Conservation (phyloP, 2,797 vertebrate species). For the Syndactyla subalaris region DNA sequence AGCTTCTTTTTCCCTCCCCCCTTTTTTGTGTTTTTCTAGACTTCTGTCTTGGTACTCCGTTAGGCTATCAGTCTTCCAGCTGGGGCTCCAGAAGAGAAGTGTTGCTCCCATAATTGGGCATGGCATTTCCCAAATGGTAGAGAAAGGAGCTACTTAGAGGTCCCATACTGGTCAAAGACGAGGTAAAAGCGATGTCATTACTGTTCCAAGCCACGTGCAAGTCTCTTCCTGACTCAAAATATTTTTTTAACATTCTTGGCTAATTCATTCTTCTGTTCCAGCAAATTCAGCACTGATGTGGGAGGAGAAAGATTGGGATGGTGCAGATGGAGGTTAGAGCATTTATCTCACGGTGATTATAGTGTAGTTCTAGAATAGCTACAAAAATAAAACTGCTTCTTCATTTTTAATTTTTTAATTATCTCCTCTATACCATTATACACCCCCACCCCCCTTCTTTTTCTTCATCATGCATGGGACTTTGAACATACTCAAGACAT, state of each 20-base stretch:
- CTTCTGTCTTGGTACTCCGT: neutral
- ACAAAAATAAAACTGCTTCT: neutral
- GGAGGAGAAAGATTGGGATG: conserved; percentile 47
- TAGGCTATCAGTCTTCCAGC: neutral
- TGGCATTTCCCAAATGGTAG: neutral
- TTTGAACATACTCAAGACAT: neutral
- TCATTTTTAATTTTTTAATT: neutral
- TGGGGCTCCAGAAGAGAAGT: neutral
- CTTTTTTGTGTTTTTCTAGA: neutral
- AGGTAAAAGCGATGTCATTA: neutral
- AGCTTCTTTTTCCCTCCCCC: neutral
- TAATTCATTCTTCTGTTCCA: neutral
- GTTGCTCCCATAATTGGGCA: neutral
- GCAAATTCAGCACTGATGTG: conserved; percentile 39
- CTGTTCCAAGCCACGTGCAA: neutral
- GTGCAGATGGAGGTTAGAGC: conserved; percentile 50
- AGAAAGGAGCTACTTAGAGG: neutral
- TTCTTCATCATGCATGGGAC: neutral
- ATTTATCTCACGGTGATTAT: neutral
- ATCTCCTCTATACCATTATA: neutral
- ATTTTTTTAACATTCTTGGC: neutral
- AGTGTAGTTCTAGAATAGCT: neutral
- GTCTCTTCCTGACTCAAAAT: neutral
- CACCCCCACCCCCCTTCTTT: neutral
- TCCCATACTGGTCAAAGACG: neutral